Evolutionary conservation across 2,888 invertebrate species (phyloP).

Genomic region (Drosophila villosipedis): DNA sequence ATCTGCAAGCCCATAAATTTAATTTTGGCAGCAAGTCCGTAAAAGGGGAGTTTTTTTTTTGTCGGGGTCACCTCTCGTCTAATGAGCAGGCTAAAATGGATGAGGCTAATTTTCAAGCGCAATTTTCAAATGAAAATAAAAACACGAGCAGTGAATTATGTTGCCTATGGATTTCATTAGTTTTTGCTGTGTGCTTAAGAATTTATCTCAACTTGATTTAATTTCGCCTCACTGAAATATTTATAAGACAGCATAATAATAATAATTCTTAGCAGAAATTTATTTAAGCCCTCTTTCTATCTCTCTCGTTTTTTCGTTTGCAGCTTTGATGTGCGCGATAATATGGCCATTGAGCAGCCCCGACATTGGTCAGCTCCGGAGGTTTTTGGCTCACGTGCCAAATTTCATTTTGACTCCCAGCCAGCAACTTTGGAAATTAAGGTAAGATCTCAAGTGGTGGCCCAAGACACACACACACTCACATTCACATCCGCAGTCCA

Average conservation of each 20-base stretch:
- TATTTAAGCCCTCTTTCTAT: conserved; percentile 14
- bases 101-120: conserved; percentile 63
- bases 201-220: conserved; percentile 41
- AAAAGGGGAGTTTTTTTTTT: background rate
- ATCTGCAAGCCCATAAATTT: conserved; percentile 68
- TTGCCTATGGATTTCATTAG: conserved; percentile 62
- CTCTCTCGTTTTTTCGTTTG: conserved; percentile 28
- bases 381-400: conserved; percentile 94
- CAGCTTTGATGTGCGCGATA: conserved; percentile 95
- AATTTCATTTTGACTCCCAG: conserved; percentile 91
- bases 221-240: conserved; percentile 43
- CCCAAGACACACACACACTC: background rate
- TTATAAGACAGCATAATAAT: conserved; percentile 34
- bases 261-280: conserved; percentile 41
- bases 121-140: conserved; percentile 31
- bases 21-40: conserved; percentile 56
- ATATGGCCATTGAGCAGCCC: conserved; percentile 90
- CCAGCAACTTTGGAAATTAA: conserved; percentile 93
- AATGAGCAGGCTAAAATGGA: conserved; percentile 70
- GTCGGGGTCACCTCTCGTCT: conserved; percentile 32
- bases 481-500: background rate
- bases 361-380: conserved; percentile 94
- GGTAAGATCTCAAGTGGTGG: conserved; percentile 71
- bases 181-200: conserved; percentile 36
- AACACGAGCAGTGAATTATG: conserved; percentile 38